Evolutionary conservation across 2,888 invertebrate species (phyloP).

Genomic region (Drosophila formosana): DNA sequence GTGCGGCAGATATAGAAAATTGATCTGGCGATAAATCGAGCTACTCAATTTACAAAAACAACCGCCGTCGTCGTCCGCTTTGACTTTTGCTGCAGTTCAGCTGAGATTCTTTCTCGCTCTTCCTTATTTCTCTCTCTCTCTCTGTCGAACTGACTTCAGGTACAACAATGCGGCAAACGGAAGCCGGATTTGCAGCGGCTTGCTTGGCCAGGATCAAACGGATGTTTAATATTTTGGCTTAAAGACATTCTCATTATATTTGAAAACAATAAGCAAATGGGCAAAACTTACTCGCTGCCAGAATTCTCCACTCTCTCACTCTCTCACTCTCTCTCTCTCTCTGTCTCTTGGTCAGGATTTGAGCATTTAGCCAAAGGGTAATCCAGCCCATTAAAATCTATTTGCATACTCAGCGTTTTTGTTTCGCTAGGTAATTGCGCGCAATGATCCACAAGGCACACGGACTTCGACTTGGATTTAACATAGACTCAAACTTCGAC

Average conservation of each 20-base stretch:
- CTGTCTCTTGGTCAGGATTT: slow-evolving; percentile 61
- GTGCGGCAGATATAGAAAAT: slow-evolving; percentile 76
- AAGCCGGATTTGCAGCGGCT: slow-evolving; percentile 71
- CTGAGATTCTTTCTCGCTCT: slow-evolving; percentile 9
- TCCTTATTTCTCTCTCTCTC: slow-evolving; percentile 11
- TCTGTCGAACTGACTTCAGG: slow-evolving; percentile 60
- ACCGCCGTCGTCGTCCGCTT: slow-evolving; percentile 64
- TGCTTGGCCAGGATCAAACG: slow-evolving; percentile 64
- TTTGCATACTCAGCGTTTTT: slow-evolving; percentile 81
- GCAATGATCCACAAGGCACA: slow-evolving; percentile 62
- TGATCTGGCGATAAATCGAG: slow-evolving; percentile 78
- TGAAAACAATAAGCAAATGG: slow-evolving; percentile 67
- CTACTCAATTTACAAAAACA: slow-evolving; percentile 76
- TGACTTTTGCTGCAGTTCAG: slow-evolving; percentile 70
- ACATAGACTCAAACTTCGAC: slow-evolving; percentile 3
- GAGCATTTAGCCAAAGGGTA: slow-evolving; percentile 77
- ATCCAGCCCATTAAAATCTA: slow-evolving; percentile 83
- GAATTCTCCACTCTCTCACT: neutral
- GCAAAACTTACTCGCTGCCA: neutral
- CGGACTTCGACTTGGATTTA: slow-evolving; percentile 2
- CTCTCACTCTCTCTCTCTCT: neutral
- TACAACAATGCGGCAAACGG: slow-evolving; percentile 66
- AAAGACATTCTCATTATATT: slow-evolving; percentile 83
- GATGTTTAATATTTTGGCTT: slow-evolving; percentile 83
- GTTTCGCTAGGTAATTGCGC: slow-evolving; percentile 83